phyloP scores from a whole-genome alignment of 2,888 invertebrate genomes.

The Caenorhabditis panamensis region DNA sequence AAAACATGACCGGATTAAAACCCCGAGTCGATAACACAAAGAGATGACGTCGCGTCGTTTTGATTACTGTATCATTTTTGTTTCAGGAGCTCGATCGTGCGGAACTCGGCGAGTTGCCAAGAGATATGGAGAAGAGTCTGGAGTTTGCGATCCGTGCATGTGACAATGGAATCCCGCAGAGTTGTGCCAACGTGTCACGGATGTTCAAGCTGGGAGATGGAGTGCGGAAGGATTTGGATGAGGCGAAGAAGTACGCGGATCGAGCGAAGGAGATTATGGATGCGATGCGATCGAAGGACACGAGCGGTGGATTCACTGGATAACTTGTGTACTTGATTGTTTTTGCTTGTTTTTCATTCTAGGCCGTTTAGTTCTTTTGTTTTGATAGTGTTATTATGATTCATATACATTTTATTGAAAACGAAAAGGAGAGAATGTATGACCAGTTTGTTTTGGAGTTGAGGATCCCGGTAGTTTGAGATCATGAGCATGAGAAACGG shows the following conservation, averaged over 20 bases:
- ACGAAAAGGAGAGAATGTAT: constrained; percentile 2
- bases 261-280: constrained; percentile 72
- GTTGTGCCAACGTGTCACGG: constrained; percentile 91
- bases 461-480: constrained; percentile 38
- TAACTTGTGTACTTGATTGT: constrained; percentile 10
- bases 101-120: constrained; percentile 67
- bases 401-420: too few relatives aligned
- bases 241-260: constrained; percentile 74
- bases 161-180: constrained; percentile 89
- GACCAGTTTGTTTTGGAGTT: constrained; percentile 36
- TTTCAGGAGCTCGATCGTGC: constrained; percentile 68
- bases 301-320: constrained; percentile 69
- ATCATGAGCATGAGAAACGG: constrained; percentile 8
- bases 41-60: constrained; percentile 23
- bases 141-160: constrained; percentile 89
- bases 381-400: constrained; percentile 29
- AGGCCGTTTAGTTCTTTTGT: background rate
- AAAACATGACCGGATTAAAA: constrained; percentile 46
- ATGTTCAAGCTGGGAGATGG: constrained; percentile 80
- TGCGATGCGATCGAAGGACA: constrained; percentile 65
- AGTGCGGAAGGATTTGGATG: constrained; percentile 73
- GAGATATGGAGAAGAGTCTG: constrained; percentile 86
- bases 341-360: background rate
- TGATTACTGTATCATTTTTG: constrained; percentile 4
- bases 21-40: constrained; percentile 9